A percentile compares a stretch with the other conserved stretches of the same genome.
phyloP scores from a whole-genome alignment of 2,113 vertebrate species.

The Xiphias gladius region DNA sequence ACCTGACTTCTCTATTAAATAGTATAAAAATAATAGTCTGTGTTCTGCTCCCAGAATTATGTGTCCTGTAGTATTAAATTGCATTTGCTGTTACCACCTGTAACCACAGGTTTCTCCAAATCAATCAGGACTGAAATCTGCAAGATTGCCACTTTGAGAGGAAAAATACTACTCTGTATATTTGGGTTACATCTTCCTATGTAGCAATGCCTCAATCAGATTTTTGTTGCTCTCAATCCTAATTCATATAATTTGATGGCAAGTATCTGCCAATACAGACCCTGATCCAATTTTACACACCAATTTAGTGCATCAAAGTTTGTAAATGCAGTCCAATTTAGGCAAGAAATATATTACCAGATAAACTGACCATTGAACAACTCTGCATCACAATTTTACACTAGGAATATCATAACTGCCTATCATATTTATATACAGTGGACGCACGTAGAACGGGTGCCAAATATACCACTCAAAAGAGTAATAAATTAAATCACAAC shows the following conservation, averaged over 20 bases:
- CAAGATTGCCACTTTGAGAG: neutral
- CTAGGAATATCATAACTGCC: neutral
- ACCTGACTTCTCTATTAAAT: too few species aligned
- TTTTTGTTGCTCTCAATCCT: neutral
- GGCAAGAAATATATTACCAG: neutral
- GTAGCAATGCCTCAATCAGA: neutral
- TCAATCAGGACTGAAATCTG: too few species aligned
- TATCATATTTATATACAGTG: neutral
- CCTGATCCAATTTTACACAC: neutral
- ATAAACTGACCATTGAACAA: neutral
- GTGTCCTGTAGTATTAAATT: too few species aligned
- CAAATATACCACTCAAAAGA: neutral
- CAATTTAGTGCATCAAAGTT: neutral
- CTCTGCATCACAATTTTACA: neutral
- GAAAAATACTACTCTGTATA: neutral
- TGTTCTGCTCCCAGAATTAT: too few species aligned
- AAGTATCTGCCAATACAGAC: neutral
- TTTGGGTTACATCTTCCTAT: neutral
- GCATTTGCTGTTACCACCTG: too few species aligned
- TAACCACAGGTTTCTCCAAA: too few species aligned
- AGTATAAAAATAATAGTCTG: too few species aligned
- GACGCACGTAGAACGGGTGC: neutral
- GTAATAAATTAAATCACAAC: neutral
- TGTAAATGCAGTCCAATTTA: neutral
- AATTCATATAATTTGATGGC: neutral